phyloP scores from a whole-genome alignment of 2,888 invertebrate genomes.

The Trichacis sp. region DNA sequence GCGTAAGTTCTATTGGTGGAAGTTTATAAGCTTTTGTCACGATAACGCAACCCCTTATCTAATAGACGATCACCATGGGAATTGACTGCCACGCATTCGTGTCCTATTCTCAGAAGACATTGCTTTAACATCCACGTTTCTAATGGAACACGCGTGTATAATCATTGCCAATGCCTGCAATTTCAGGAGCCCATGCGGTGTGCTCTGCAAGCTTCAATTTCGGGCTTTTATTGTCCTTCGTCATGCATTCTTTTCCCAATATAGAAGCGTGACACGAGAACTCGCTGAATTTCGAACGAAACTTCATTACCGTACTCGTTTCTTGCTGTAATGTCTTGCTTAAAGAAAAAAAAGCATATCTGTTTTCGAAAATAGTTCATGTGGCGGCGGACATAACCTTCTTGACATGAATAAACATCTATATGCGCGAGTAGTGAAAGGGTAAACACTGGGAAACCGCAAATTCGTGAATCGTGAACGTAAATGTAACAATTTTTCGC shows the following conservation, averaged over 20 bases:
- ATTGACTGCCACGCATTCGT: constrained; percentile 31
- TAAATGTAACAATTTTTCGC: too few relatives aligned
- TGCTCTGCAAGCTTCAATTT: constrained; percentile 22
- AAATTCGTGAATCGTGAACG: too few relatives aligned
- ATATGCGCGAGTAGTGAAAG: too few relatives aligned
- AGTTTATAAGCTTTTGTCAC: constrained; percentile 38
- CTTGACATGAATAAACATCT: too few relatives aligned
- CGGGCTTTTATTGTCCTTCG: constrained; percentile 26
- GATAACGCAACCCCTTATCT: constrained; percentile 14
- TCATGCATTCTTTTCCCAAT: constrained; percentile 24
- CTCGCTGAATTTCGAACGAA: constrained; percentile 20
- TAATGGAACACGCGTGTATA: constrained; percentile 35
- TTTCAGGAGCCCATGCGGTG: constrained; percentile 29
- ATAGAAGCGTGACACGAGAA: constrained; percentile 21
- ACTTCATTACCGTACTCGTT: constrained; percentile 29
- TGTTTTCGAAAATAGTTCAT: too few relatives aligned
- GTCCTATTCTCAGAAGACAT: constrained; percentile 41
- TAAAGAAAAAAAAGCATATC: too few relatives aligned
- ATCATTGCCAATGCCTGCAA: constrained; percentile 41
- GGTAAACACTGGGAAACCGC: too few relatives aligned
- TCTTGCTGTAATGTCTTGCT: too few relatives aligned
- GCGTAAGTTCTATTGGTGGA: constrained; percentile 1
- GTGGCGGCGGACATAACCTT: too few relatives aligned
- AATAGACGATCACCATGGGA: constrained; percentile 40
- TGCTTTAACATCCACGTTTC: constrained; percentile 37